Conservation (phyloP, 1,140 invertebrate species). For the Arctopsyche grandis region DNA sequence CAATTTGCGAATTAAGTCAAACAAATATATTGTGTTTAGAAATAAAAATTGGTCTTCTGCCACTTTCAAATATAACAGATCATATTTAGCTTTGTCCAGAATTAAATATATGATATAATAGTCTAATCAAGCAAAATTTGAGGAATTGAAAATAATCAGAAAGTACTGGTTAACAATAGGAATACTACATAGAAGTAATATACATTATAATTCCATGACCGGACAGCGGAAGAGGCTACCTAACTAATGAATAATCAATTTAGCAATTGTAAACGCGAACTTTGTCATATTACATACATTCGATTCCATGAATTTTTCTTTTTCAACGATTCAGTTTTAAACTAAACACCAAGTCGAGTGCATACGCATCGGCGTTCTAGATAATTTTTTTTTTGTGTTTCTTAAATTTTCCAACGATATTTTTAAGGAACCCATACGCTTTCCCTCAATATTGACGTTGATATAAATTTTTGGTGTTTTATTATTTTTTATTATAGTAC, state of each 20-base stretch:
- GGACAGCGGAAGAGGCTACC: slow-evolving; percentile 25
- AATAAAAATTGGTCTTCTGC: too few relatives aligned
- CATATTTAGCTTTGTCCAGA: too few relatives aligned
- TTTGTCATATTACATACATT: slow-evolving; percentile 23
- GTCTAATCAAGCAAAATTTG: too few relatives aligned
- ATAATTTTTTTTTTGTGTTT: background rate
- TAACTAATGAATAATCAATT: slow-evolving; percentile 41
- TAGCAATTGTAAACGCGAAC: slow-evolving; percentile 27
- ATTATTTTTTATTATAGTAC: background rate
- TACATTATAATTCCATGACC: slow-evolving; percentile 14
- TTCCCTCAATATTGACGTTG: too few relatives aligned
- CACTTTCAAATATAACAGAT: too few relatives aligned
- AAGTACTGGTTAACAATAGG: background rate
- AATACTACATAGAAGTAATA: background rate
- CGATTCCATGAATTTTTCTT: slow-evolving; percentile 16
- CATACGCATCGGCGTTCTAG: background rate
- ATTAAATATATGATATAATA: too few relatives aligned
- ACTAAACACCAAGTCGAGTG: background rate
- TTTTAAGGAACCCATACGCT: too few relatives aligned
- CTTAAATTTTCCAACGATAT: background rate
- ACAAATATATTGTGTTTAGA: too few relatives aligned
- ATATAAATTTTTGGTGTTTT: too few relatives aligned
- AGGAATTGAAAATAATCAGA: too few relatives aligned
- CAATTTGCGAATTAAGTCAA: too few relatives aligned
- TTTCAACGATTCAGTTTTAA: slow-evolving; percentile 6